Evolutionary conservation across 2,797 vertebrate species (phyloP), one percentile per base, ranked within the genome.

Genomic region (Clarias platycephalus): DNA sequence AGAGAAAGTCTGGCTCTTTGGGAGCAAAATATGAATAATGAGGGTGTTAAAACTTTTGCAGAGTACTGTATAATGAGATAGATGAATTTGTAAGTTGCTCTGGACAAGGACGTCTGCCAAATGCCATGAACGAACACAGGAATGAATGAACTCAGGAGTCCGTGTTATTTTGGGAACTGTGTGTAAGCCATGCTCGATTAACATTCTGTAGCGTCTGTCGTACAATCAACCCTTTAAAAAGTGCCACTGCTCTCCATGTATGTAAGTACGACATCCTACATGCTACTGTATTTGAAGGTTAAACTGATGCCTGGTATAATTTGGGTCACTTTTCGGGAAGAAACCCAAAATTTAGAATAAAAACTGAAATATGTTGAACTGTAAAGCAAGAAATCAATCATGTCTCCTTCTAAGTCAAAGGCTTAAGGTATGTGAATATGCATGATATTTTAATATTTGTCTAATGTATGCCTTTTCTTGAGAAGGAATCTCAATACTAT

Each of bases 261-360:
- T 44, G 12, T n/a, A 44, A 44, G 37, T 44, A 13, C 37, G n/a
- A 44, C n/a, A 71, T 28, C 44, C 6, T 8, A 16, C 44, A 53
- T 9, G 12, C 24, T 44, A 2, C 5, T 72, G 44, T 74, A 18
- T 28, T 53, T 26, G 1, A 28, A 28, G 71, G 8, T 49, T 20
- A 6, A n/a, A 40, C 70, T 72, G 13, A 53, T 55, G n/a, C 40
- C n/a, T 72, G 70, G 40, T 72, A 49, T 72, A 49, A 72, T 72
- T 72, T 72, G 24, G 22, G 12, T n/a, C 8, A 49, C 44, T 44
- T 13, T 44, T 44, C 68, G n/a, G 24, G 10, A 71, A 18, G 24
- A n/a, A 20, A 16, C 71, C 71, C 44, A 49, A 72, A 16, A n/a
- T n/a, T 24, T 10, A 13, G 5, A 72, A 72, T 49, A 4, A 71